Conservation (phyloP, 2,113 vertebrate genomes). For the Corythornis cristatus region DNA sequence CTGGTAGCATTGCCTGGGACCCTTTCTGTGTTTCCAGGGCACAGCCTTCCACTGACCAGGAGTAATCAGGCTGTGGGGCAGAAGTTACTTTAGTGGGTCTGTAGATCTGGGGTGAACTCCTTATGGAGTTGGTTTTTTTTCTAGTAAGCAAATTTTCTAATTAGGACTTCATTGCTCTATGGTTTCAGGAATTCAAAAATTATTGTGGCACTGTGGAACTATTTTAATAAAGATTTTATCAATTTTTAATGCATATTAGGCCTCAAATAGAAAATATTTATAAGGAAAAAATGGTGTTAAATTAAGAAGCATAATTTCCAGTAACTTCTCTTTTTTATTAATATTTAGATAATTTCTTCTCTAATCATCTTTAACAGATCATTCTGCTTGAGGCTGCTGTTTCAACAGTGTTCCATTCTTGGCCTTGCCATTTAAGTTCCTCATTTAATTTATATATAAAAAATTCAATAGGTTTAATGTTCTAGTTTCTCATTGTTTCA, state of each 20-base stretch:
- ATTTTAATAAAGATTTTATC: slow-evolving; percentile 45
- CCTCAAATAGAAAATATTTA: slow-evolving; percentile 65
- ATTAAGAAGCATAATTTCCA: slow-evolving; percentile 5
- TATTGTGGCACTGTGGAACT: background rate
- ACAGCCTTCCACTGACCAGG: background rate
- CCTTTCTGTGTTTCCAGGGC: background rate
- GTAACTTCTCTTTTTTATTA: slow-evolving; percentile 32
- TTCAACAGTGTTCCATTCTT: background rate
- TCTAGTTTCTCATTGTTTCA: background rate
- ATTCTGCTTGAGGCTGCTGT: background rate
- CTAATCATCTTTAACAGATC: background rate
- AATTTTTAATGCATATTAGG: slow-evolving; percentile 37
- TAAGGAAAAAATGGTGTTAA: slow-evolving; percentile 33
- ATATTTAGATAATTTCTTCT: slow-evolving; percentile 14
- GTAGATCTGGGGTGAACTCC: background rate
- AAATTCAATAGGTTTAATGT: background rate
- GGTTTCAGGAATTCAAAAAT: background rate
- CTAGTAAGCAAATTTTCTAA: background rate
- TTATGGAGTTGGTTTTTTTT: background rate
- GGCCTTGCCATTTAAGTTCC: background rate
- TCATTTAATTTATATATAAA: slow-evolving; percentile 36
- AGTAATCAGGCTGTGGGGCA: background rate
- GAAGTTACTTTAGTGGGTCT: background rate
- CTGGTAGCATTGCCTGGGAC: background rate
- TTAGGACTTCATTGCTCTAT: background rate